phyloP scores from a whole-genome alignment of 2,113 vertebrate genomes.

The Leptobrachium ailaonicum region DNA sequence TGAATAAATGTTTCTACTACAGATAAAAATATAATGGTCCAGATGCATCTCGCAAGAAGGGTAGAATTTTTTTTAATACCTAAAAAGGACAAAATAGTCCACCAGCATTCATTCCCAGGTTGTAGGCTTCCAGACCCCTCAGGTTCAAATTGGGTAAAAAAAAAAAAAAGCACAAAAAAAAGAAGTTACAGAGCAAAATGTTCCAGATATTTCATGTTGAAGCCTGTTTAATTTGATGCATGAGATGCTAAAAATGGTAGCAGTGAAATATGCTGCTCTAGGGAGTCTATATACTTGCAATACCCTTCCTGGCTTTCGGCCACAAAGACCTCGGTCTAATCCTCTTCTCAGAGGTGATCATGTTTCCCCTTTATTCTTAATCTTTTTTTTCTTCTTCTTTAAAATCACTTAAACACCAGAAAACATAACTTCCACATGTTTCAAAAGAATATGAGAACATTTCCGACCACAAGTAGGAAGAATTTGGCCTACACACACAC shows the following conservation, averaged over 20 bases:
- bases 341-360: slow-evolving; percentile 44
- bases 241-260: slow-evolving; percentile 43
- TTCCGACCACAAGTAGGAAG: not conserved
- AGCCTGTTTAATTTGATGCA: slow-evolving; percentile 37
- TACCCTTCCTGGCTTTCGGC: slow-evolving; percentile 45
- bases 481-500: too few relatives aligned
- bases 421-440: slow-evolving; percentile 43
- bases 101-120: not conserved
- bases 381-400: slow-evolving; percentile 3
- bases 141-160: slow-evolving; percentile 36
- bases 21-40: too few relatives aligned
- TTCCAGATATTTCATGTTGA: slow-evolving; percentile 34
- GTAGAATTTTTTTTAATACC: not conserved
- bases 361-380: slow-evolving; percentile 39
- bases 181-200: slow-evolving; percentile 10
- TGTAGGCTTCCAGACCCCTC: slow-evolving; percentile 23
- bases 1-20: too few relatives aligned
- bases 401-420: slow-evolving; percentile 21
- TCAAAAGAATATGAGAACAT: not conserved
- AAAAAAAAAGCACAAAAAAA: slow-evolving; percentile 25
- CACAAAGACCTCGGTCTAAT: slow-evolving; percentile 37
- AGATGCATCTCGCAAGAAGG: too few relatives aligned
- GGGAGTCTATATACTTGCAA: slow-evolving; percentile 41
- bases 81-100: slow-evolving; percentile 1
- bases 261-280: slow-evolving; percentile 44